These are phyloP conservation scores for Serranus cabrilla DNA, from an alignment of 2,797 vertebrate genomes.

Conservation along the genomic window DNA sequence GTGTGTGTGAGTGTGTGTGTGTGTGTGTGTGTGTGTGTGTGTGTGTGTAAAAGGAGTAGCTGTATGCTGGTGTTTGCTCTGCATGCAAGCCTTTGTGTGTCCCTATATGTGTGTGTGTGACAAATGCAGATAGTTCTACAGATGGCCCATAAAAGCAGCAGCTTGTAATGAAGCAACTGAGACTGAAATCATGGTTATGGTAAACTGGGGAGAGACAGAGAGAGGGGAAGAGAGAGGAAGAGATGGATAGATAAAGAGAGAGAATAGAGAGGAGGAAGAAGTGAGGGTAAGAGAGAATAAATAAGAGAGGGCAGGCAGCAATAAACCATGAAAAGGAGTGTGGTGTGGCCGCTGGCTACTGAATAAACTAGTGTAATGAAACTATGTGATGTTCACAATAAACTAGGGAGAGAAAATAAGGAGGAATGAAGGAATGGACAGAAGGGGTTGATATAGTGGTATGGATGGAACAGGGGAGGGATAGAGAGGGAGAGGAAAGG, in stretches of 20 bases:
- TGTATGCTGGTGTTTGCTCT: conserved; percentile 31
- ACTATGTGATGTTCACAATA: conserved; percentile 68
- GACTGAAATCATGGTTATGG: conserved; percentile 83
- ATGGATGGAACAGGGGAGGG: conserved; percentile 10
- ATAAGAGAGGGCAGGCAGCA: conserved; percentile 63
- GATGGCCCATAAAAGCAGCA: conserved; percentile 84
- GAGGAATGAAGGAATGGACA: conserved; percentile 37
- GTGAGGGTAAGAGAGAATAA: conserved; percentile 63
- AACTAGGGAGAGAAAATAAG: conserved; percentile 50
- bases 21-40: conserved; percentile 14
- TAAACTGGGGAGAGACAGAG: conserved; percentile 70
- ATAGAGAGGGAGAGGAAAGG: background rate
- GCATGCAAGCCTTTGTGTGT: conserved; percentile 27
- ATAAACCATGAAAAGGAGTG: conserved; percentile 71
- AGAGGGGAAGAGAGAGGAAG: conserved; percentile 43
- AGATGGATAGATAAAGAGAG: conserved; percentile 59
- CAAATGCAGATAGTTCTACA: conserved; percentile 79
- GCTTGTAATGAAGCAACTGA: conserved; percentile 84
- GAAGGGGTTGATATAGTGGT: conserved; percentile 43
- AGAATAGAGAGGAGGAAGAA: conserved; percentile 47
- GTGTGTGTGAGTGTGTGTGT: conserved; percentile 31
- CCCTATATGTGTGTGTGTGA: conserved; percentile 38
- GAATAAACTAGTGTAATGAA: conserved; percentile 77
- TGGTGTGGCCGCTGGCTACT: conserved; percentile 60
- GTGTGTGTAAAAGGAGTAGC: conserved; percentile 18